Evolutionary conservation across 2,113 vertebrate species (phyloP).

Genomic region (Tapirus terrestris): DNA sequence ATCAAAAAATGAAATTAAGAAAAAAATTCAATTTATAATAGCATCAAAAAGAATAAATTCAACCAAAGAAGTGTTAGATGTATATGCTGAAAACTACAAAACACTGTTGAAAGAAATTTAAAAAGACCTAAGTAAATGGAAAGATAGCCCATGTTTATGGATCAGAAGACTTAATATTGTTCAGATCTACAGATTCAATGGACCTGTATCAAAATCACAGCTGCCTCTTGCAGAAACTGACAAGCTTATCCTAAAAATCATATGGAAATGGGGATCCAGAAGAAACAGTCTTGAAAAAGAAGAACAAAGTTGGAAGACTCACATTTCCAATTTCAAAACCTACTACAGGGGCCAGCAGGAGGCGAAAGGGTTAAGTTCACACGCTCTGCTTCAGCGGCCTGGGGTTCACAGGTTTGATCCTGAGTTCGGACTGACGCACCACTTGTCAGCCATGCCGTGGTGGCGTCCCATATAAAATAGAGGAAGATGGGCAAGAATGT

Average conservation of each 20-base stretch:
- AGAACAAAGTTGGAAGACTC: background rate
- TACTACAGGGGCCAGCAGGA: background rate
- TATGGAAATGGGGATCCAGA: background rate
- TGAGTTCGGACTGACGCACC: no score
- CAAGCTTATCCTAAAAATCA: background rate
- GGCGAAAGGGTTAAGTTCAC: no score
- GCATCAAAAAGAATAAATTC: background rate
- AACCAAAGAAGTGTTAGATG: background rate
- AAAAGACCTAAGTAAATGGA: background rate
- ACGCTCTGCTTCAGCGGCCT: no score
- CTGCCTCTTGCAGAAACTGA: background rate
- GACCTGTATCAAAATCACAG: background rate
- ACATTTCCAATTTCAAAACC: background rate
- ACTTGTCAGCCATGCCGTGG: no score
- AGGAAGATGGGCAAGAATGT: no score
- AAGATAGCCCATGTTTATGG: background rate
- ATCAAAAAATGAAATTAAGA: conserved; percentile 4
- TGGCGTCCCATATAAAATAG: no score
- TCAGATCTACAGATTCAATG: background rate
- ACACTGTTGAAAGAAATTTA: background rate
- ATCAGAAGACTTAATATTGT: background rate
- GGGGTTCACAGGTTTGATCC: no score
- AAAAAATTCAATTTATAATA: background rate
- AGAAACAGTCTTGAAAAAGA: background rate
- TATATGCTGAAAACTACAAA: background rate